phyloP scores from a whole-genome alignment of 1,140 invertebrate genomes.

The Drosophila bocki region DNA sequence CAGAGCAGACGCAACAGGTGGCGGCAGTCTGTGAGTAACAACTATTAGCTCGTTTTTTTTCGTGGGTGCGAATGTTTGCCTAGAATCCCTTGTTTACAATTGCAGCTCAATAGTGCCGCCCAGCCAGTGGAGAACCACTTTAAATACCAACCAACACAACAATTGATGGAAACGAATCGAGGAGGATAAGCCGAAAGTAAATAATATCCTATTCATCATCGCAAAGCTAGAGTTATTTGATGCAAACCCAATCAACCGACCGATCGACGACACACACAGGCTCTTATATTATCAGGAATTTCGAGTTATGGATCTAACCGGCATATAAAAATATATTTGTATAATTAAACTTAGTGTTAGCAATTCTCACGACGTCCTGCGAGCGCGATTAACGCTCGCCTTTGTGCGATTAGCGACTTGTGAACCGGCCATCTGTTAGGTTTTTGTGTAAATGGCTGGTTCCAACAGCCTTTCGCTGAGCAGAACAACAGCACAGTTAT shows the following conservation, averaged over 20 bases:
- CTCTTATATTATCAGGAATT: slow-evolving; percentile 76
- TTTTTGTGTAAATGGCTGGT: slow-evolving; percentile 56
- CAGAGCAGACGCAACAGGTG: slow-evolving; percentile 76
- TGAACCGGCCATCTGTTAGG: slow-evolving; percentile 54
- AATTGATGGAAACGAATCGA: slow-evolving; percentile 37
- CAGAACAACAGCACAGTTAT: slow-evolving; percentile 20
- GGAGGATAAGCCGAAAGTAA: slow-evolving; percentile 41
- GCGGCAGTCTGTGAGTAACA: slow-evolving; percentile 69
- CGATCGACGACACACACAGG: slow-evolving; percentile 71
- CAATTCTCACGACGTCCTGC: slow-evolving; percentile 76
- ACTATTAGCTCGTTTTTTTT: neutral
- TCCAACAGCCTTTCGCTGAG: slow-evolving; percentile 45
- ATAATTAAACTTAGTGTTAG: slow-evolving; percentile 82
- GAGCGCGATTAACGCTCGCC: slow-evolving; percentile 41
- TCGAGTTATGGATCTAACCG: slow-evolving; percentile 74
- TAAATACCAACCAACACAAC: slow-evolving; percentile 42
- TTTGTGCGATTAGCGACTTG: slow-evolving; percentile 27
- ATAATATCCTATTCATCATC: slow-evolving; percentile 73
- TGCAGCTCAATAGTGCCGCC: slow-evolving; percentile 78
- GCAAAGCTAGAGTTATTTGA: slow-evolving; percentile 59
- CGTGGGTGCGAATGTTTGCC: neutral
- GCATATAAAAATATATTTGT: slow-evolving; percentile 71
- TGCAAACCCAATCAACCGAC: slow-evolving; percentile 54
- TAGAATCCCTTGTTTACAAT: neutral
- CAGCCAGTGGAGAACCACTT: slow-evolving; percentile 56